These are phyloP conservation scores for Drosophila kuntzei DNA, from an alignment of 2,888 invertebrate species.

Conservation along the genomic window DNA sequence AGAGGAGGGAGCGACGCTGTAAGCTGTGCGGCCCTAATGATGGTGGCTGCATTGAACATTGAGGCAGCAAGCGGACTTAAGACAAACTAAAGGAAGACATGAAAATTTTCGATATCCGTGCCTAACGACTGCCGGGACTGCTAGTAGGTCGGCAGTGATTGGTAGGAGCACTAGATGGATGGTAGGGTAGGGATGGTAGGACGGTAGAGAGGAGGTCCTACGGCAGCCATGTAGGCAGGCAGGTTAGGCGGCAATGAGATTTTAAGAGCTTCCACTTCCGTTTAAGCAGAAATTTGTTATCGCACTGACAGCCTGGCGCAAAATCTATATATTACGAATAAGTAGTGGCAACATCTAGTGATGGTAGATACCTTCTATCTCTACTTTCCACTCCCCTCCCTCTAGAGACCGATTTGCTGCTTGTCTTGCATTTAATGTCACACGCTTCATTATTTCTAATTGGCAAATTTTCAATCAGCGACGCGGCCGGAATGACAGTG, in stretches of 20 bases:
- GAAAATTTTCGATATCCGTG: conserved; percentile 81
- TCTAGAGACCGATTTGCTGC: conserved; percentile 64
- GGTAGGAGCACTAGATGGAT: background rate
- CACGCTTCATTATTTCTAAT: conserved; percentile 81
- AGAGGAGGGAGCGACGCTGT: conserved; percentile 9
- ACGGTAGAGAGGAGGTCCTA: background rate
- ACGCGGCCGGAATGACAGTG: conserved; percentile 25
- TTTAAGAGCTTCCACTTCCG: conserved; percentile 81
- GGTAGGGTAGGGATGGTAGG: no score
- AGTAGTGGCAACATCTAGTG: conserved; percentile 42
- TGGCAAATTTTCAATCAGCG: conserved; percentile 80
- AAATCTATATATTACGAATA: conserved; percentile 28
- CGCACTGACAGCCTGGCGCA: conserved; percentile 53
- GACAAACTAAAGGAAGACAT: conserved; percentile 82
- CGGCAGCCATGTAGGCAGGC: background rate
- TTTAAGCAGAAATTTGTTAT: conserved; percentile 77
- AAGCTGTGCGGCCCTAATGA: conserved; percentile 55
- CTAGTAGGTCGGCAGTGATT: conserved; percentile 14
- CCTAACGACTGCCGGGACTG: conserved; percentile 70
- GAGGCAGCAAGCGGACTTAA: conserved; percentile 48
- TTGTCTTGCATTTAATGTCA: conserved; percentile 81
- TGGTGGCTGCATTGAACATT: conserved; percentile 55
- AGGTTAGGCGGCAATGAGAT: conserved; percentile 69
- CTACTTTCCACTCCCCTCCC: background rate
- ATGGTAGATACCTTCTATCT: background rate